Evolutionary conservation across 2,113 vertebrate genomes (phyloP), one percentile per base, ranked within the genome.

Genomic region (Eulemur macaco): DNA sequence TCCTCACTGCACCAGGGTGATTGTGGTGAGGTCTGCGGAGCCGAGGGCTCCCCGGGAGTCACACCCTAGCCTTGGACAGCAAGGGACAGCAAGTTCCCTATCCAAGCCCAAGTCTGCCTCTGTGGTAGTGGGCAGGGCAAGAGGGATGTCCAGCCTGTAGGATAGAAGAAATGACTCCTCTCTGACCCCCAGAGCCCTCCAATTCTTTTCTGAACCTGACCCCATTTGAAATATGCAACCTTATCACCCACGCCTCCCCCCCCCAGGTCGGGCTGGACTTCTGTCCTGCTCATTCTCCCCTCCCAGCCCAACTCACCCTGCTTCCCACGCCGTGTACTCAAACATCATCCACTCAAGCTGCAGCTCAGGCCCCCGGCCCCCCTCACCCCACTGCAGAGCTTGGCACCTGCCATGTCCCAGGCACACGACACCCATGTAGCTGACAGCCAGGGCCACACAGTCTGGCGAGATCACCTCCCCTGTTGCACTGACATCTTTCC

Each of bases 381-480:
- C 17, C 39, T 15, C 7, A 1, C 20, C 66, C 42, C 14, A 0
- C 31, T 68, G 17, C 45, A 60, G 21, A 29, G 78, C 52, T 47
- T 64, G 54, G 81, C 12, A 21, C 37, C 81, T 18, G 54, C 21
- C 10, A 23, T 27, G 23, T 5, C 37, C 76, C 77, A 42, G 66
- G 34, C 13, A 8, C 0, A 0, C 10, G 1, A 1, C 34, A 17
- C n/a, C 52, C 81, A 1, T 0, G 42, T 0, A 31, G n/a, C 71
- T 45, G 13, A 31, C 2, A 47, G 84, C 17, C 45, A 0, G 45
- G 21, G 66, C 85, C 64, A 7, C 42, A 1, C 0, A 0, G 21
- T 37, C 63, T 14, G 42, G 52, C 1, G 1, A 45, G 13, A 17
- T 0, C 21, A 5, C 76, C 1, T 13, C 39, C 56, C 66, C 5